These are phyloP conservation scores for Heliconius melpomene DNA, from an alignment of 1,140 invertebrate species.

Conservation along the genomic window DNA sequence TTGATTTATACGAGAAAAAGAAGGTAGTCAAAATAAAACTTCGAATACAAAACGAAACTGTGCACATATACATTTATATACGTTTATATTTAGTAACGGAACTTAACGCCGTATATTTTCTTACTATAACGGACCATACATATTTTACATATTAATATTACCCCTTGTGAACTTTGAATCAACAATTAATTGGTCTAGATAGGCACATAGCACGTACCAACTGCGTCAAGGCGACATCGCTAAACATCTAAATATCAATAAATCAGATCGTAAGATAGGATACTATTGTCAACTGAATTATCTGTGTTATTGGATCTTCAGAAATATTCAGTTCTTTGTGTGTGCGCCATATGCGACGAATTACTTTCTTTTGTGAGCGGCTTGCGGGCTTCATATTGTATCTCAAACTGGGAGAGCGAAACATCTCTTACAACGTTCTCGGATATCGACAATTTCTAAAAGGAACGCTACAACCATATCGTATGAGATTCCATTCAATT, in stretches of 20 bases:
- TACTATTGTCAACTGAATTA: conserved; percentile 14
- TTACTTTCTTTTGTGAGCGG: conserved; percentile 55
- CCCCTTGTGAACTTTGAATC: too few relatives aligned
- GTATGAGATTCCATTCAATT: conserved; percentile 16
- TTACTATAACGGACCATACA: too few relatives aligned
- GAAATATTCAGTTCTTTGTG: conserved; percentile 56
- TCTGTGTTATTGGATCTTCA: conserved; percentile 18
- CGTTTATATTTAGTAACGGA: too few relatives aligned
- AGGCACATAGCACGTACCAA: background rate
- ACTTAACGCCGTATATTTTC: too few relatives aligned
- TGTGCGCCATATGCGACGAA: conserved; percentile 57
- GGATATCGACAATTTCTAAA: conserved; percentile 28
- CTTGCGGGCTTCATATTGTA: conserved; percentile 47
- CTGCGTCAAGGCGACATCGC: background rate
- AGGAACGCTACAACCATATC: conserved; percentile 43
- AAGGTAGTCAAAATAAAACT: too few relatives aligned
- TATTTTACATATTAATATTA: too few relatives aligned
- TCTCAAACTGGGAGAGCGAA: conserved; percentile 43
- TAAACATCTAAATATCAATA: conserved; percentile 11
- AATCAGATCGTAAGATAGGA: conserved; percentile 1
- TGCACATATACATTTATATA: too few relatives aligned
- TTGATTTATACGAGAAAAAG: too few relatives aligned
- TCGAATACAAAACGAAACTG: too few relatives aligned
- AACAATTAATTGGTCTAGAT: too few relatives aligned
- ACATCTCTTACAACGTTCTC: conserved; percentile 38